These are phyloP conservation scores for Cyphomyrus discorhynchus DNA, from an alignment of 2,113 vertebrate genomes.

Conservation along the genomic window DNA sequence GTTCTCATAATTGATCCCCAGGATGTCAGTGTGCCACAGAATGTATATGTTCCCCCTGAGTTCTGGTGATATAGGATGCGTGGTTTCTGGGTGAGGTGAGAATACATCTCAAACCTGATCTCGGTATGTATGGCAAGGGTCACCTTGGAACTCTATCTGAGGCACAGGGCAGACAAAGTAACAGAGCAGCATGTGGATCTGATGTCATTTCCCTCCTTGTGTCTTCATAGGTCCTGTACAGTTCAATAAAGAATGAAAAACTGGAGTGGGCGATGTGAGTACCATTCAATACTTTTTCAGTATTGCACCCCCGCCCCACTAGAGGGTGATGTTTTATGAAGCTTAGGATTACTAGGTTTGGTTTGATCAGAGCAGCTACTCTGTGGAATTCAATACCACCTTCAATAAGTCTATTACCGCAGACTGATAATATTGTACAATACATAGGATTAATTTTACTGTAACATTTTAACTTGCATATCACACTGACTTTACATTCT, in stretches of 20 bases:
- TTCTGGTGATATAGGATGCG: not conserved
- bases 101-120: not conserved
- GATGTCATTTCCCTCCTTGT: slow-evolving; percentile 22
- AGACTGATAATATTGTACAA: not conserved
- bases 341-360: not conserved
- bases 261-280: slow-evolving; percentile 98
- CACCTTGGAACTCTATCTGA: not conserved
- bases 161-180: not conserved
- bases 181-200: not conserved
- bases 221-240: slow-evolving; percentile 78
- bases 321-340: not conserved
- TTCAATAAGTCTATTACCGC: not conserved
- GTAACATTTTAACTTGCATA: not conserved
- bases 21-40: not conserved
- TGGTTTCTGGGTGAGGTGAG: not conserved
- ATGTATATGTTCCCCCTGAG: not conserved
- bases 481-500: not conserved
- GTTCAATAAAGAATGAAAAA: slow-evolving; percentile 98
- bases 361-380: not conserved
- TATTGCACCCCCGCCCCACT: not conserved
- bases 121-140: not conserved
- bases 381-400: not conserved
- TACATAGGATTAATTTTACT: not conserved
- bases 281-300: slow-evolving; percentile 24
- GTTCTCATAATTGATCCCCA: not conserved